A percentile compares a stretch with the other conserved stretches of the same genome.
These are phyloP conservation scores for Aphelinus certus DNA, from an alignment of 1,140 invertebrate species.

Conservation along the genomic window DNA sequence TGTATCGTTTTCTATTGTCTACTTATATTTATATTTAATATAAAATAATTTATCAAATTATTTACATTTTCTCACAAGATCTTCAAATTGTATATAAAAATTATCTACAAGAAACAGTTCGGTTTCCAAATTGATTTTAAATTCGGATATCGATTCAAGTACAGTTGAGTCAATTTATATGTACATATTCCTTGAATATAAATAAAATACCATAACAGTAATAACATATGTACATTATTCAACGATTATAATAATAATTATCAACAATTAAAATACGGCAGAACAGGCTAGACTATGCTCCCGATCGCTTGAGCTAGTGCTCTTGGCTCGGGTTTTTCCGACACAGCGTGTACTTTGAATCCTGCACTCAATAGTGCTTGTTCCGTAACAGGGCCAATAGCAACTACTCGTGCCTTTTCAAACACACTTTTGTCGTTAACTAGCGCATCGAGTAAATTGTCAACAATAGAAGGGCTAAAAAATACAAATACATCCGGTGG, in stretches of 20 bases:
- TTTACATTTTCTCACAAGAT: neutral
- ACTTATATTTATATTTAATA: no score
- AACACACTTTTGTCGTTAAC: conserved; percentile 39
- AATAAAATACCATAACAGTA: no score
- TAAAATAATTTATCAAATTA: no score
- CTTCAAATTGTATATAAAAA: conserved; percentile 34
- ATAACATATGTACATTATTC: no score
- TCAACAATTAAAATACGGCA: no score
- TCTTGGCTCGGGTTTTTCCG: conserved; percentile 57
- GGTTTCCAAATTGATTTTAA: conserved; percentile 14
- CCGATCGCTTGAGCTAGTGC: conserved; percentile 52
- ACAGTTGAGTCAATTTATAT: no score
- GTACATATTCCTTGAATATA: no score
- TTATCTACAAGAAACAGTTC: conserved; percentile 26
- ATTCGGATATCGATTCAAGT: no score
- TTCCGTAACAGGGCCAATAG: conserved; percentile 60
- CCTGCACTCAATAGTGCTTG: conserved; percentile 51
- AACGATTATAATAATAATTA: no score
- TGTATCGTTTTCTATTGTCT: no score
- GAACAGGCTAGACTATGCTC: no score
- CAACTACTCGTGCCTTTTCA: conserved; percentile 52
- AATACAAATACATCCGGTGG: conserved; percentile 54
- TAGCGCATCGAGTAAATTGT: conserved; percentile 47
- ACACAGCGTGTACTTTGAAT: conserved; percentile 47
- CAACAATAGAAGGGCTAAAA: conserved; percentile 61